Percentiles rank a stretch among this genome's conserved stretches.
phyloP scores from a whole-genome alignment of 2,797 vertebrate genomes.

The Melanotaenia parkinsoni region DNA sequence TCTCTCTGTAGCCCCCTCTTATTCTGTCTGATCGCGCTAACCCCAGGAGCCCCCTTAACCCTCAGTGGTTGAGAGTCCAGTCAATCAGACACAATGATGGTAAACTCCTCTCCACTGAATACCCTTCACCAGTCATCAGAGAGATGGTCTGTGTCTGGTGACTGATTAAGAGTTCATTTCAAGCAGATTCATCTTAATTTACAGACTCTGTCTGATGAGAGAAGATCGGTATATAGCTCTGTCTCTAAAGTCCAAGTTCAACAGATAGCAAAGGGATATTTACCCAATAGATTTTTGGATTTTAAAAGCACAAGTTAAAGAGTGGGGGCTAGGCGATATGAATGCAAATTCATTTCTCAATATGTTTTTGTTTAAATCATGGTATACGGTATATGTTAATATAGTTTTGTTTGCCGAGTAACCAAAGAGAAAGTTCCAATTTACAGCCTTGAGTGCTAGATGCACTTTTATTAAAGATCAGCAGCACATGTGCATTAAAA shows the following conservation, averaged over 20 bases:
- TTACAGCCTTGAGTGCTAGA: too few species aligned
- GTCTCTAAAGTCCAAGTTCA: too few species aligned
- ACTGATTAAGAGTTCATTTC: slow-evolving; percentile 64
- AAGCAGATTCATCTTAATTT: slow-evolving; percentile 61
- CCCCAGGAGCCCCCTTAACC: slow-evolving; percentile 82
- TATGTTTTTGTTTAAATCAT: too few species aligned
- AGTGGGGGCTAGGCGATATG: too few species aligned
- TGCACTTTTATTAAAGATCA: too few species aligned
- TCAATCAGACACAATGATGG: slow-evolving; percentile 80
- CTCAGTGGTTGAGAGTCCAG: slow-evolving; percentile 67
- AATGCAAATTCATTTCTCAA: too few species aligned
- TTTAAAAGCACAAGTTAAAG: background rate
- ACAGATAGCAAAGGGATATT: background rate
- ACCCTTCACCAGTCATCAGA: slow-evolving; percentile 66
- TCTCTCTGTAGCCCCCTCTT: slow-evolving; percentile 42
- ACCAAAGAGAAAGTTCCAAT: too few species aligned
- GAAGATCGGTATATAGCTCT: background rate
- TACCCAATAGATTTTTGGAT: background rate
- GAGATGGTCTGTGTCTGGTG: slow-evolving; percentile 49
- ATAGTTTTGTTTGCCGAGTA: too few species aligned
- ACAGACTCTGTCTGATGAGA: slow-evolving; percentile 31
- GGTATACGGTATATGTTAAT: too few species aligned
- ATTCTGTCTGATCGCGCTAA: slow-evolving; percentile 75
- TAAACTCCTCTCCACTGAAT: slow-evolving; percentile 77
- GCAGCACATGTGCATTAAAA: too few species aligned